Conservation (phyloP, 2,113 vertebrate species). For the Carassius auratus region DNA sequence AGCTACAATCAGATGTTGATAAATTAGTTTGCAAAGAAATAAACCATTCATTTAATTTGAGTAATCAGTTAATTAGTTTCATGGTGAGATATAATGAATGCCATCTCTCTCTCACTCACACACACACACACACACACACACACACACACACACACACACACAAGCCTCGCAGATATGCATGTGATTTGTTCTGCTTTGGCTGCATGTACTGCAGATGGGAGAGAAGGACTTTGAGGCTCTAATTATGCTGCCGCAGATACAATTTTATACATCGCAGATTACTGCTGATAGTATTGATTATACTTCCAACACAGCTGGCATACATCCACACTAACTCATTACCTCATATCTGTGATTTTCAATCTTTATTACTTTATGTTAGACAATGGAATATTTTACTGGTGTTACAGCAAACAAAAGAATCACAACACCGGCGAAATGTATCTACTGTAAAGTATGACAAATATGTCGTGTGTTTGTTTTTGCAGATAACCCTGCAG, state of each 20-base stretch:
- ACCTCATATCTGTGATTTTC: not conserved
- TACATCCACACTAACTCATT: slow-evolving; percentile 2
- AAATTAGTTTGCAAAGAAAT: slow-evolving; percentile 22
- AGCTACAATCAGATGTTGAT: slow-evolving; percentile 4
- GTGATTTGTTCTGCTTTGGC: not conserved
- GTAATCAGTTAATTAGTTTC: slow-evolving; percentile 49
- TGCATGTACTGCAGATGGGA: slow-evolving; percentile 24
- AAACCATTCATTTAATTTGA: slow-evolving; percentile 33
- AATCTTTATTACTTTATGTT: not conserved
- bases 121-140: not conserved
- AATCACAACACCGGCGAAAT: not conserved
- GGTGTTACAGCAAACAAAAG: not conserved
- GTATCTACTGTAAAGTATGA: not conserved
- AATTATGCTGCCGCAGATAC: slow-evolving; percentile 46
- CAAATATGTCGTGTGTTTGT: slow-evolving; percentile 7
- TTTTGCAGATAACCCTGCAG: slow-evolving; percentile 80
- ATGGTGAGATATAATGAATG: slow-evolving; percentile 25
- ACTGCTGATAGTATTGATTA: slow-evolving; percentile 39
- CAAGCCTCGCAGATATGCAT: slow-evolving; percentile 10
- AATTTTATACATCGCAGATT: slow-evolving; percentile 25
- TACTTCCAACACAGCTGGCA: not conserved
- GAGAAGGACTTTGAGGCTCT: slow-evolving; percentile 22
- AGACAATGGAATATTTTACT: not conserved
- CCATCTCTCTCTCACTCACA: slow-evolving; percentile 31
- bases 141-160: not conserved